These are phyloP conservation scores for Nebria salina DNA, from an alignment of 2,888 invertebrate species.

Conservation along the genomic window DNA sequence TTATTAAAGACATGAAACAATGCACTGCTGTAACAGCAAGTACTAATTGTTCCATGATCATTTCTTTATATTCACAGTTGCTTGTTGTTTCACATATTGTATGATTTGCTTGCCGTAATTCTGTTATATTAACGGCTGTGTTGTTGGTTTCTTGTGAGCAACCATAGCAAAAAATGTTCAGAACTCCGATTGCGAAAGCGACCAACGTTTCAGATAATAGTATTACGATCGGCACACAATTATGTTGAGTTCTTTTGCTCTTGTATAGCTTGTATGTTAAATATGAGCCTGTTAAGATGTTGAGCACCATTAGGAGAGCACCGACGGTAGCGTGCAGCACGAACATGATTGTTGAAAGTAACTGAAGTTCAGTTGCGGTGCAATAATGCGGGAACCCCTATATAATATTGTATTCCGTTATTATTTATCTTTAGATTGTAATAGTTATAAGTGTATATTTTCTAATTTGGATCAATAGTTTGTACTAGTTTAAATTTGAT, in stretches of 20 bases:
- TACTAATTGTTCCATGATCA: slow-evolving; percentile 55
- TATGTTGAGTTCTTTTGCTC: slow-evolving; percentile 11
- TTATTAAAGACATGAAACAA: slow-evolving; percentile 55
- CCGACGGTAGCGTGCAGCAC: slow-evolving; percentile 33
- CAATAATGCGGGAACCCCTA: slow-evolving; percentile 37
- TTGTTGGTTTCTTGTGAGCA: slow-evolving; percentile 4
- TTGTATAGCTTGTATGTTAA: slow-evolving; percentile 24
- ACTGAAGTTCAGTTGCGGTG: slow-evolving; percentile 23
- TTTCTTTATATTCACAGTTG: slow-evolving; percentile 41
- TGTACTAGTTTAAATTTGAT: not conserved
- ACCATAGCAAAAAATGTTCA: slow-evolving; percentile 54
- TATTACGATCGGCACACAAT: slow-evolving; percentile 47
- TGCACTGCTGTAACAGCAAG: slow-evolving; percentile 57
- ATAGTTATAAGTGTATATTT: slow-evolving; percentile 15
- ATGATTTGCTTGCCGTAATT: slow-evolving; percentile 22
- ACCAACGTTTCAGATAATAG: slow-evolving; percentile 55
- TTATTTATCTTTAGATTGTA: slow-evolving; percentile 11
- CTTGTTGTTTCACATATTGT: slow-evolving; percentile 13
- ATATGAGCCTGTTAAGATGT: slow-evolving; percentile 21
- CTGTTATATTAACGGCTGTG: not conserved
- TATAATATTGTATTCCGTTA: slow-evolving; percentile 20
- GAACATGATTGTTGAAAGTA: slow-evolving; percentile 20
- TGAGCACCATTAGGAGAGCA: slow-evolving; percentile 19
- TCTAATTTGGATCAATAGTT: not conserved
- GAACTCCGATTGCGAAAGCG: slow-evolving; percentile 56